Base-by-base conservation (phyloP, 1,140 invertebrate genomes). In the Drosophila sproati region DNA sequence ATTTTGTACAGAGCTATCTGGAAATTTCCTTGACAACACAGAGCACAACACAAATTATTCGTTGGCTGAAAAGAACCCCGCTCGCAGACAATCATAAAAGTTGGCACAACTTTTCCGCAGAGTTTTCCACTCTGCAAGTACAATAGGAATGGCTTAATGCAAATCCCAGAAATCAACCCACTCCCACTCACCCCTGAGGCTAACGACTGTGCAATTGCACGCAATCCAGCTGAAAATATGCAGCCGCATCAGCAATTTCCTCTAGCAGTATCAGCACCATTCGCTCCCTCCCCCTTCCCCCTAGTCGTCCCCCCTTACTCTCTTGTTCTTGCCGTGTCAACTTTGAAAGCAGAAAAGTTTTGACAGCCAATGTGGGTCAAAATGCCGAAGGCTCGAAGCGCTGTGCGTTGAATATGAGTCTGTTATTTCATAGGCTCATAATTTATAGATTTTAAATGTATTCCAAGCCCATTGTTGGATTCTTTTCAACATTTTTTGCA, bases 351-450 rank as follows among this genome's bases (percentile, higher is more conserved):
- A 47, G 34, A 61, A 63, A 73, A 78, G 48, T 75, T 76, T 71
- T 75, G 59, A 68, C 72, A 50, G 35, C 31, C 60, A 64, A 78
- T 62, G 56, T 78, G 68, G 77, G 77, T 72, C 73, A 78, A 60
- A 43, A 54, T 55, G 37, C 52, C 47, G 55, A 39, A 60, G 39
- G 32, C 45, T 56, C 31, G 35, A 50, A 4, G 32, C 3, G 8
- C 3, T 43, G 63, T 3, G 29, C n/a, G 32, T 54, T 66, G 28
- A 60, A 39, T 72, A 28, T 29, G 47, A 45, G 7, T 37, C 34
- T 50, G 43, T 52, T 32, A 51, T 54, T 52, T 55, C 31, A 43
- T 59, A 37, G 37, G 20, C 45, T 43, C 61, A 61, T 50, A 34
- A 73, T 62, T 76, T 61, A 75, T 59, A 61, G 35, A 62, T 69